phyloP scores from a whole-genome alignment of 2,797 vertebrate species.

The Nannoperca obscura region DNA sequence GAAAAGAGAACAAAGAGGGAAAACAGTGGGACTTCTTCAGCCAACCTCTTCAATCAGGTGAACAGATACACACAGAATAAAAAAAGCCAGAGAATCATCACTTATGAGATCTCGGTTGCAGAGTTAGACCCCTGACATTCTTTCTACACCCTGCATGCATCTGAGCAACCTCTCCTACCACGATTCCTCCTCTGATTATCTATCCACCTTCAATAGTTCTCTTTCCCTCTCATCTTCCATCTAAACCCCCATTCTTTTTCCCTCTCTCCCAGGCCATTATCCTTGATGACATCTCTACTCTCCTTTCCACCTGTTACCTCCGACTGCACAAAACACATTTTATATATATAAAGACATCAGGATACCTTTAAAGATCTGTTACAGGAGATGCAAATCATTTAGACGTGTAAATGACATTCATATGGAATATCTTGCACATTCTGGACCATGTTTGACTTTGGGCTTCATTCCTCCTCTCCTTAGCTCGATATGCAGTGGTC shows the following conservation, averaged over 20 bases:
- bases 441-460: neutral
- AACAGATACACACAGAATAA: constrained; percentile 17
- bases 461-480: constrained; percentile 8
- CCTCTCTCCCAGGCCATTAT: constrained; percentile 35
- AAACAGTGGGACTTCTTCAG: constrained; percentile 39
- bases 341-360: neutral
- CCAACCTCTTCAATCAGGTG: constrained; percentile 64
- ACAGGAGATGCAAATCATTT: neutral
- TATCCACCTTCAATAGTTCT: constrained; percentile 57
- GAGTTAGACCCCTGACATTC: constrained; percentile 19
- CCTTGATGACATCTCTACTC: constrained; percentile 50
- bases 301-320: constrained; percentile 35
- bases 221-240: constrained; percentile 34
- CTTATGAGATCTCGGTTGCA: constrained; percentile 24
- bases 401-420: neutral
- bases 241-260: constrained; percentile 40
- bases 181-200: constrained; percentile 67
- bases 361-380: neutral
- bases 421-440: neutral
- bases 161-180: constrained; percentile 37
- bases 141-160: constrained; percentile 28
- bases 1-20: constrained; percentile 39
- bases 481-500: constrained; percentile 37
- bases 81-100: constrained; percentile 30
- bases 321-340: constrained; percentile 10